Conservation (phyloP, 2,888 invertebrate genomes). For the Dinocampus coccinellae region DNA sequence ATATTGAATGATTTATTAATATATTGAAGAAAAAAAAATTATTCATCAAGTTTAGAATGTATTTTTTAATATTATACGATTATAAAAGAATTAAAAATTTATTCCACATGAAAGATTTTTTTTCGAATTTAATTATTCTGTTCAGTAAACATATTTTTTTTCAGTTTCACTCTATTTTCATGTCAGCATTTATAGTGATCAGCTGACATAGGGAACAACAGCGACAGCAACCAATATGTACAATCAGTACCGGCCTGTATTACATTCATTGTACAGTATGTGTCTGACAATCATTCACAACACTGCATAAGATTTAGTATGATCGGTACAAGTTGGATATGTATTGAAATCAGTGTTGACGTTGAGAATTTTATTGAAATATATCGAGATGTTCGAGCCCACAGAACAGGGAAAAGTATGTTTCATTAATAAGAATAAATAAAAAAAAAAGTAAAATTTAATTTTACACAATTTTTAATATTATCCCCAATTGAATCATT, state of each 20-base stretch:
- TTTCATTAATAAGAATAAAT: background rate
- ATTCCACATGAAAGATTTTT: too few relatives aligned
- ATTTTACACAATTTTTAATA: background rate
- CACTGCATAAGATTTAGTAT: conserved; percentile 23
- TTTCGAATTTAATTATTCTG: too few relatives aligned
- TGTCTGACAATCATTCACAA: conserved; percentile 23
- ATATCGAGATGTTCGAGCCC: conserved; percentile 61
- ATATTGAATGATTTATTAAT: background rate
- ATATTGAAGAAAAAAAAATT: background rate
- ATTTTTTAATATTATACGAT: background rate
- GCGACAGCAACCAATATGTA: too few relatives aligned
- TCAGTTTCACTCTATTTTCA: too few relatives aligned
- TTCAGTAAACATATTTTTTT: too few relatives aligned
- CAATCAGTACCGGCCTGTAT: conserved; percentile 1
- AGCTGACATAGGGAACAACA: too few relatives aligned
- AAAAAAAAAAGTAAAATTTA: background rate
- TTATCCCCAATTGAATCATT: background rate
- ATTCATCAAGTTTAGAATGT: background rate
- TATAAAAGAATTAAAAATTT: background rate
- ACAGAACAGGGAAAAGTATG: conserved; percentile 64
- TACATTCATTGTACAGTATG: conserved; percentile 10
- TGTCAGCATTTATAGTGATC: too few relatives aligned
- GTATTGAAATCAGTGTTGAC: conserved; percentile 16
- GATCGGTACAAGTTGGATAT: conserved; percentile 21
- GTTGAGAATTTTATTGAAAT: background rate